Base-by-base conservation (phyloP, 2,888 invertebrate species). In the Eristalis tenax region DNA sequence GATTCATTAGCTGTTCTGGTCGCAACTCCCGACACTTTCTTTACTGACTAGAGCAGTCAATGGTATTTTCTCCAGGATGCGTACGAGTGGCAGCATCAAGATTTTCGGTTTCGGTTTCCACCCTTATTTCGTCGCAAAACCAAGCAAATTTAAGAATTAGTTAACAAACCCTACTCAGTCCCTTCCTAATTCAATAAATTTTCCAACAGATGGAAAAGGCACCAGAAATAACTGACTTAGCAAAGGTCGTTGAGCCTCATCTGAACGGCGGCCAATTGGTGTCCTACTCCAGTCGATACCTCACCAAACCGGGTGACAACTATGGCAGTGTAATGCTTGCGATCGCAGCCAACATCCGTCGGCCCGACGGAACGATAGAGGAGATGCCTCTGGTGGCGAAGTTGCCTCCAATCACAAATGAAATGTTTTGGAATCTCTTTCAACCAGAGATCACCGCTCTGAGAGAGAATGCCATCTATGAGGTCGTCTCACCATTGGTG, bases 291-390 rank as follows among this genome's bases (percentile, higher is more conserved):
- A 92, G 91, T 11, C 91, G 91, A 18, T 91, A 91, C 83, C 90
- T 94, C n/a, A 94, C 94, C 11, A 93, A 93, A 22, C 93, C 94
- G 0, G 95, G 95, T 0, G 95, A 95, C 89, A 95, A 95, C 90
- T 95, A 95, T 90, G 95, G 95, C 2, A 95, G 95, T 89, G 92
- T 94, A 0, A 95, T 95, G 92, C 89, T 95, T 0, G 92, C 93
- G 0, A 89, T 93, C 3, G 89, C 89, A 32, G 91, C 93, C 0
- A 92, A 91, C 80, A 89, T 94, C 11, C 90, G 90, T 28, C 90
- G 90, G n/a, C 1, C 88, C 0, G 80, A 90, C 80, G 91, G 90
- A 0, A 71, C 32, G 10, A 76, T 87, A 6, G 92, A 94, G 86
- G 91, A 92, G 10, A 88, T 95, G 32, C 89, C 94, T 35, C 88